Evolutionary conservation across 2,888 invertebrate species (phyloP), one percentile per base, ranked within the genome.

Genomic region (Chrysina gloriosa): DNA sequence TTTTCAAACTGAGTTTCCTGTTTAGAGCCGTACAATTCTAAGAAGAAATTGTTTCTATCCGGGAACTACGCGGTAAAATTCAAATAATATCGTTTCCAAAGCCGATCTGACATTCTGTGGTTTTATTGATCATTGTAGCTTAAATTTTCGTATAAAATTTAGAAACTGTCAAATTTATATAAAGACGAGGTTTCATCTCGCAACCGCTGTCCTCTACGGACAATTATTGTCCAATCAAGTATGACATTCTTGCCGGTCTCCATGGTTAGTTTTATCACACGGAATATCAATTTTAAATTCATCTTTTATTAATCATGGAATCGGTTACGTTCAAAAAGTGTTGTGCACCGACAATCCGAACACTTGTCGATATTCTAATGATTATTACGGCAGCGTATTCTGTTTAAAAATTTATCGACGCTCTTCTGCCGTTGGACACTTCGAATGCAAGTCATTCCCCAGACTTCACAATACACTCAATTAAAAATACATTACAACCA

Each of bases 101-200:
- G 58, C 27, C 23, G 19, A 45, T 25, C 58, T 64, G 52, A 64
- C 64, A 64, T 64, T 64, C 50, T 64, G 64, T 52, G 64, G 64
- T 64, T 64, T 64, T 50, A 50, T 50, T 64, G 52, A 64, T 36
- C 64, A 64, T 64, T 52, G 64, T 52, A 52, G 50, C 52, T 52
- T 47, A 64, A 64, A 64, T 52, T 50, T 64, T 64, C 42, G 64
- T 52, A 64, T 52, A 64, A 52, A 61, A 61, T 61, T 61, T 42
- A 61, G 58, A 45, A 64, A 52, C 64, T 50, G 64, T 64, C 64
- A 64, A 64, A 64, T 64, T 64, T 36, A 50, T 48, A 61, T 42
- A 61, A 61, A 42, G 27, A 27, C 27, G 52, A 52, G 42, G 39
- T 61, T 61, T 61, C 27, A 61, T 42, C 16, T 16, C 27, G 14